phyloP scores from a whole-genome alignment of 2,797 vertebrate species.

The Lateolabrax maculatus region DNA sequence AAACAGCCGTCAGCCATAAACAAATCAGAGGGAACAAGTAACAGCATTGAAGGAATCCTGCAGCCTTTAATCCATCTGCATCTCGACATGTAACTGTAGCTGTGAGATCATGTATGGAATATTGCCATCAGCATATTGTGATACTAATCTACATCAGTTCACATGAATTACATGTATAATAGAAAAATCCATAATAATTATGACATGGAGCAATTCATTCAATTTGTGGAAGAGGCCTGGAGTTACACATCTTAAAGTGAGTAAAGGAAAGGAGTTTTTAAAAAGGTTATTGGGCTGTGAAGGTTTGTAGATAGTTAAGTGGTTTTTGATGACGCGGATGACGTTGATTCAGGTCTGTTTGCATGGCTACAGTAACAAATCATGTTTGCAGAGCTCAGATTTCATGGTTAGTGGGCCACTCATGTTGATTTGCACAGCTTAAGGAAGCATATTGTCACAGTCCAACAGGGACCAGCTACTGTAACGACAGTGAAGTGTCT shows the following conservation, averaged over 20 bases:
- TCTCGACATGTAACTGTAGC: conserved; percentile 27
- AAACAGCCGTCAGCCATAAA: conserved; percentile 54
- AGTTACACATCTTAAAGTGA: conserved; percentile 5
- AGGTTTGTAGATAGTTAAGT: conserved; percentile 21
- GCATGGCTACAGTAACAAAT: conserved; percentile 26
- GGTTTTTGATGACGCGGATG: conserved; percentile 21
- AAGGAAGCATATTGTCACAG: conserved; percentile 37
- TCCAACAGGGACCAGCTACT: conserved; percentile 14
- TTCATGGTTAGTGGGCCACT: conserved; percentile 40
- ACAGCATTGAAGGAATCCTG: conserved; percentile 22
- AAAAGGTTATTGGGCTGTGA: conserved; percentile 10
- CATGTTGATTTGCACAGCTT: conserved; percentile 49
- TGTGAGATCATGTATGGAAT: conserved; percentile 10
- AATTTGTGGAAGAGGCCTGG: not conserved
- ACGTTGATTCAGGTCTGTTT: conserved; percentile 29
- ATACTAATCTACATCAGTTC: conserved; percentile 27
- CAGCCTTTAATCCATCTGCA: conserved; percentile 12
- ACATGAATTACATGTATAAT: conserved; percentile 15
- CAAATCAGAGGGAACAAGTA: conserved; percentile 30
- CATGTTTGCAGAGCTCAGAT: conserved; percentile 35
- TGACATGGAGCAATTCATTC: conserved; percentile 7
- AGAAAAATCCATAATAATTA: conserved; percentile 28
- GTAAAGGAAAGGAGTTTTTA: not conserved
- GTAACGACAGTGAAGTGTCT: conserved; percentile 11
- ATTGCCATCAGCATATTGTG: conserved; percentile 7